A percentile compares a stretch with the other conserved stretches of the same genome.
Evolutionary conservation across 2,888 invertebrate species (phyloP).

Genomic region (Lathronympha strigana): DNA sequence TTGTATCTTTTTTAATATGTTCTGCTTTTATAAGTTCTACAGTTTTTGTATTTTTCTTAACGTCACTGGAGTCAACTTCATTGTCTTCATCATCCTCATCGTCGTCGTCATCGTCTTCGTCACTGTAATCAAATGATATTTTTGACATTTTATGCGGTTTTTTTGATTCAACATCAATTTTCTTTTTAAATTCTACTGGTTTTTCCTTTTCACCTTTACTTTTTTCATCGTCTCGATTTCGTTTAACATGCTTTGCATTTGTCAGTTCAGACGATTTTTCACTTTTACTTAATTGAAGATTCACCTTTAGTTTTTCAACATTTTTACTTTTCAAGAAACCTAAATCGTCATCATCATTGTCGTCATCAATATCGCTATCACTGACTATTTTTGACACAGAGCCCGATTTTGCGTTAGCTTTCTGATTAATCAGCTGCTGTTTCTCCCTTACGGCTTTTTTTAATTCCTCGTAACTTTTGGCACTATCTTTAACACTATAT

Average conservation of each 20-base stretch:
- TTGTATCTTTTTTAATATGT: background rate
- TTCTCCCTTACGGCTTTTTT: conserved; percentile 66
- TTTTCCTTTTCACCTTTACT: conserved; percentile 14
- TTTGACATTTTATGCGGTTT: conserved; percentile 25
- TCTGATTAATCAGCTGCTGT: conserved; percentile 58
- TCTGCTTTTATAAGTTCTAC: conserved; percentile 8
- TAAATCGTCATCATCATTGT: conserved; percentile 45
- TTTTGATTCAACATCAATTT: conserved; percentile 26
- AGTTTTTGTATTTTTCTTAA: conserved; percentile 13
- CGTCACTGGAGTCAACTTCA: conserved; percentile 40
- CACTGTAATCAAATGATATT: conserved; percentile 12
- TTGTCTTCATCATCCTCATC: conserved; percentile 47
- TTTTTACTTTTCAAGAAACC: conserved; percentile 49
- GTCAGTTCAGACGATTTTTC: conserved; percentile 29
- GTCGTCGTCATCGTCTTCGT: conserved; percentile 20
- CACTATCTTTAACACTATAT: conserved; percentile 73
- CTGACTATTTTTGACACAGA: conserved; percentile 57
- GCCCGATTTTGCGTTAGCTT: conserved; percentile 53
- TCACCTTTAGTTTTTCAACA: conserved; percentile 50
- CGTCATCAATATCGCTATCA: conserved; percentile 58
- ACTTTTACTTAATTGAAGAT: conserved; percentile 37
- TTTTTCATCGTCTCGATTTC: conserved; percentile 47
- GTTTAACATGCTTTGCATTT: conserved; percentile 25
- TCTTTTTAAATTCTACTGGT: conserved; percentile 8
- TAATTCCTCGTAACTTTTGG: conserved; percentile 63